Percentiles rank a stretch among this genome's conserved stretches.
phyloP scores from a whole-genome alignment of 2,888 invertebrate species.

The Smittia sp. region DNA sequence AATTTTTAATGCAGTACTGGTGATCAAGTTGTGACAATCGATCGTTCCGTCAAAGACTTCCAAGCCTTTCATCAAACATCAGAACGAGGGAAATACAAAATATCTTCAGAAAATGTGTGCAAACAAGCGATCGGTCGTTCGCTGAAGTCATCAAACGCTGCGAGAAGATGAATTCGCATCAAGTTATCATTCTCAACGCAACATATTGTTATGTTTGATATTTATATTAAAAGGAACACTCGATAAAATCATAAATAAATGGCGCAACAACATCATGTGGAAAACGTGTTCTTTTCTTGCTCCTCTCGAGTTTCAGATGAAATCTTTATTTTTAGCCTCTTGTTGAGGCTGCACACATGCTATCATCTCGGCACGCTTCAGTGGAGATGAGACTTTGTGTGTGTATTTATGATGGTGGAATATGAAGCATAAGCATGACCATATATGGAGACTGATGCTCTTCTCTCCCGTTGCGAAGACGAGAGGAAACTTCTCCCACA shows the following conservation, averaged over 20 bases:
- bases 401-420: conserved; percentile 14
- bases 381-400: conserved; percentile 6
- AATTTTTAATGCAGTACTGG: too few species aligned
- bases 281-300: not conserved
- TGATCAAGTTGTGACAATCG: too few species aligned
- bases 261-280: conserved; percentile 21
- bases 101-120: conserved; percentile 22
- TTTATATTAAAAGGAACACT: conserved; percentile 1
- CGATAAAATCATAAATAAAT: conserved; percentile 31
- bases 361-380: conserved; percentile 10
- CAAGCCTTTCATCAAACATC: conserved; percentile 15
- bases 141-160: not conserved
- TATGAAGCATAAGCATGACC: conserved; percentile 38
- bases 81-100: not conserved
- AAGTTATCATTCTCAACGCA: conserved; percentile 35
- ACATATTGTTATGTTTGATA: conserved; percentile 40
- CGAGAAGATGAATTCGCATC: not conserved
- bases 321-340: conserved; percentile 24
- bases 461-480: not conserved
- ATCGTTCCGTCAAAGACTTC: not conserved
- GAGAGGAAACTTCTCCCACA: conserved; percentile 15
- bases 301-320: not conserved
- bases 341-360: conserved; percentile 20
- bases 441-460: conserved; percentile 36
- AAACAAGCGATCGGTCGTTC: not conserved